Evolutionary conservation across 2,888 invertebrate species (phyloP), one percentile per base, ranked within the genome.

Genomic region (Eristalis tenax): DNA sequence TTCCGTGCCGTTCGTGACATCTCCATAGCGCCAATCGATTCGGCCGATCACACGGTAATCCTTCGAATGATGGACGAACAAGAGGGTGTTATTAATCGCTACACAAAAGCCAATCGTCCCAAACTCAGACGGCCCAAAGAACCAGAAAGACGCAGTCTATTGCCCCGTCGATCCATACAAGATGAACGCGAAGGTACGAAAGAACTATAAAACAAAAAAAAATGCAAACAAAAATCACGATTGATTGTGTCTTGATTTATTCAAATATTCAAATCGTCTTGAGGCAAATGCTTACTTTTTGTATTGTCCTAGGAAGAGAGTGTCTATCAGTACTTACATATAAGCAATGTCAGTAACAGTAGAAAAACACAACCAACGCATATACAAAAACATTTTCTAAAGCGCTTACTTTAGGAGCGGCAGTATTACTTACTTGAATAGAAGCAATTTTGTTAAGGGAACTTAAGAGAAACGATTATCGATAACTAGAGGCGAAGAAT

Each of bases 1-100:
- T 99, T 99, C 94, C 95, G 99, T 91, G 99, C 99, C 10, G 99
- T 99, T 0, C 94, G 99, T 5, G 99, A 99, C 93, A 99, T 99
- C 88, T 98, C 98, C 0, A 98, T 99, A 68, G 98, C 98, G 61
- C 98, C 98, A 1, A 95, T 98, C 66, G 97, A 98, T 93, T 97
- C 98, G 59, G 97, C 97, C 8, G 98, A 99, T 94, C 98, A 98
- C 93, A 96, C 96, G 2, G 94, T 96, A 89, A 97, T 98, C 88
- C 94, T 98, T 18, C 95, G 97, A 66, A 98, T 99, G 98, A 99
- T 99, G 99, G 99, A 99, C 91, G 97, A 98, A 88, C 95, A 96
- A 5, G 97, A 98, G 90, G 98, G 98, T 0, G 98, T 98, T 6
- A 93, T 95, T 15, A 97, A 98, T 93, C 94, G 95, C 87, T 93